Percentiles rank a stretch among this genome's conserved stretches.
These are phyloP conservation scores for Corythaixoides concolor DNA, from an alignment of 2,113 vertebrate genomes.

Conservation along the genomic window DNA sequence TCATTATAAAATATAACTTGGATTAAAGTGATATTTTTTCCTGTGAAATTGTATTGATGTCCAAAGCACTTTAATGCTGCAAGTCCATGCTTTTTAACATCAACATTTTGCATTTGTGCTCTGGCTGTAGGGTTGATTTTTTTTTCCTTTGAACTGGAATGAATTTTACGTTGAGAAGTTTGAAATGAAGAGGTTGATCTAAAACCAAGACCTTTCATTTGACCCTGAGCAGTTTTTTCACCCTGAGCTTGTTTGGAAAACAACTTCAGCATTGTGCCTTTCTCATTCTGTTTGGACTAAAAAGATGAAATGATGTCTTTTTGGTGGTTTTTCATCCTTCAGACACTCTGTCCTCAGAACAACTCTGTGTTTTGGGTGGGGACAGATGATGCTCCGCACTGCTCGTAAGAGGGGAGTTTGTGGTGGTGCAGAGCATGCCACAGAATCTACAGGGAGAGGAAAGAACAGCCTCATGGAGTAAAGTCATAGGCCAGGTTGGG, in stretches of 20 bases:
- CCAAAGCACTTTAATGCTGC: background rate
- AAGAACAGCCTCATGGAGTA: background rate
- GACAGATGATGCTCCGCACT: too few relatives aligned
- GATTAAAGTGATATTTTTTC: background rate
- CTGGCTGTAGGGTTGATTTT: background rate
- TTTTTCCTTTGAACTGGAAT: background rate
- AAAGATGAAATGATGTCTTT: background rate
- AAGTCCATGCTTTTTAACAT: background rate
- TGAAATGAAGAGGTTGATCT: background rate
- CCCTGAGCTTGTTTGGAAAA: background rate
- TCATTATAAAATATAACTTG: background rate
- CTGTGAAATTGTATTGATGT: background rate
- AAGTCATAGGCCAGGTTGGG: background rate
- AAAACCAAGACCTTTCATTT: background rate
- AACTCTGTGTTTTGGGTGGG: background rate
- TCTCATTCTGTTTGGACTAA: background rate
- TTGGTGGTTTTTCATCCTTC: background rate
- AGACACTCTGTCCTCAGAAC: background rate
- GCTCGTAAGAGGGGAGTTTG: too few relatives aligned
- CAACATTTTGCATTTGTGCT: background rate
- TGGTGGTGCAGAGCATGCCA: background rate
- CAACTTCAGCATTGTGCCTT: background rate
- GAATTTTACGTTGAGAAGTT: background rate
- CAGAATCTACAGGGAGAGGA: background rate
- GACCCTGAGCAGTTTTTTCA: background rate